A percentile compares a stretch with the other conserved stretches of the same genome.
These are phyloP conservation scores for Clostera curtula DNA, from an alignment of 2,888 invertebrate genomes.

Conservation along the genomic window DNA sequence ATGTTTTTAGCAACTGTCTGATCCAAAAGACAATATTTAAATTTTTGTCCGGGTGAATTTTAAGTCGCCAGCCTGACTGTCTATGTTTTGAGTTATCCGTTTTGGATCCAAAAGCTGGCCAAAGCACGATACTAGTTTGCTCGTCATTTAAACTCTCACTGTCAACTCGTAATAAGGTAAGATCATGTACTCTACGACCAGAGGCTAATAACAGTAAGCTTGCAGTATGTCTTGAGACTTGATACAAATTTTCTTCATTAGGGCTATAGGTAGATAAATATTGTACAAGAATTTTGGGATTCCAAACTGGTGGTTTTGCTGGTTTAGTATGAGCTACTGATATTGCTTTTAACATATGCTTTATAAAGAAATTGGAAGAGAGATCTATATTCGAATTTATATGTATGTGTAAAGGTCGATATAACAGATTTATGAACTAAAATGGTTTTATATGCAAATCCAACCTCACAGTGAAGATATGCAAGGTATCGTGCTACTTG, in stretches of 20 bases:
- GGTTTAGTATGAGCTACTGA: neutral
- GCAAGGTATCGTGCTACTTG: conserved; percentile 12
- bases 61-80: no score
- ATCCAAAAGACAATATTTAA: no score
- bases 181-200: conserved; percentile 8
- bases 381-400: conserved; percentile 1
- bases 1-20: no score
- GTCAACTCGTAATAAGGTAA: conserved; percentile 5
- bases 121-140: conserved; percentile 3
- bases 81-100: no score
- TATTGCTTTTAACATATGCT: conserved; percentile 1
- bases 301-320: conserved; percentile 1
- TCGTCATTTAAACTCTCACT: conserved; percentile 1
- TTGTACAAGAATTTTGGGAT: neutral
- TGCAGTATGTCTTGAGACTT: conserved; percentile 5
- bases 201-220: conserved; percentile 6
- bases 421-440: no score
- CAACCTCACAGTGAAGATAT: conserved; percentile 6
- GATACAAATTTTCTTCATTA: conserved; percentile 3
- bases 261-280: neutral
- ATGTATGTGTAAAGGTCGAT: neutral
- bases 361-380: neutral
- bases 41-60: no score
- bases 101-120: conserved; percentile 8
- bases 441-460: neutral